These are phyloP conservation scores for Pseudoatta argentina DNA, from an alignment of 1,140 invertebrate species.

Conservation along the genomic window DNA sequence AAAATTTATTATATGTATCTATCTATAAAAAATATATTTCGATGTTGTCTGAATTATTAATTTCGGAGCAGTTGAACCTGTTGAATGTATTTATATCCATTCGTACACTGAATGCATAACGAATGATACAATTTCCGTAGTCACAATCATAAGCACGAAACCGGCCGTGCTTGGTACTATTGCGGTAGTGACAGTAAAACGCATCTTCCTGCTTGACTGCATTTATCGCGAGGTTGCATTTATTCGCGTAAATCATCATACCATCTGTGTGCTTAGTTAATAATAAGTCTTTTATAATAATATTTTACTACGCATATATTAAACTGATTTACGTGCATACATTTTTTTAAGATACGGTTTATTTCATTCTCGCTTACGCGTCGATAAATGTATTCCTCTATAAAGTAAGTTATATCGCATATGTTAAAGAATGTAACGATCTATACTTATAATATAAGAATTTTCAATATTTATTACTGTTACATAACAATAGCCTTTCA, in stretches of 20 bases:
- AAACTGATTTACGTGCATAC: not conserved
- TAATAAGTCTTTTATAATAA: slow-evolving; percentile 69
- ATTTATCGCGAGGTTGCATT: slow-evolving; percentile 66
- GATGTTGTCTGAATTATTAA: not conserved
- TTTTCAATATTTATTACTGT: too few relatives aligned
- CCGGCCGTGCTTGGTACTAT: slow-evolving; percentile 13
- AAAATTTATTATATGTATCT: not conserved
- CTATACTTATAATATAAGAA: too few relatives aligned
- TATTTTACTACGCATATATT: not conserved
- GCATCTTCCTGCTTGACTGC: slow-evolving; percentile 58
- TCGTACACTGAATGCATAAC: not conserved
- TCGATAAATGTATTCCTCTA: too few relatives aligned
- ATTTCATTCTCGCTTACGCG: too few relatives aligned
- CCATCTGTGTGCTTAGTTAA: slow-evolving; percentile 64
- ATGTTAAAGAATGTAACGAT: too few relatives aligned
- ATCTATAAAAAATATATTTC: not conserved
- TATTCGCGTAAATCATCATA: slow-evolving; percentile 68
- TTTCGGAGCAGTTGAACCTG: not conserved
- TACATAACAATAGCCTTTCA: too few relatives aligned
- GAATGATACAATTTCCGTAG: slow-evolving; percentile 40
- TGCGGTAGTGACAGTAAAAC: slow-evolving; percentile 43
- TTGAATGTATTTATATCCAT: not conserved
- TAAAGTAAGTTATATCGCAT: too few relatives aligned
- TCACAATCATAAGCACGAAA: slow-evolving; percentile 29
- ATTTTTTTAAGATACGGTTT: too few relatives aligned